Conservation (phyloP, 2,797 vertebrate genomes). For the Sebastes oblongus region DNA sequence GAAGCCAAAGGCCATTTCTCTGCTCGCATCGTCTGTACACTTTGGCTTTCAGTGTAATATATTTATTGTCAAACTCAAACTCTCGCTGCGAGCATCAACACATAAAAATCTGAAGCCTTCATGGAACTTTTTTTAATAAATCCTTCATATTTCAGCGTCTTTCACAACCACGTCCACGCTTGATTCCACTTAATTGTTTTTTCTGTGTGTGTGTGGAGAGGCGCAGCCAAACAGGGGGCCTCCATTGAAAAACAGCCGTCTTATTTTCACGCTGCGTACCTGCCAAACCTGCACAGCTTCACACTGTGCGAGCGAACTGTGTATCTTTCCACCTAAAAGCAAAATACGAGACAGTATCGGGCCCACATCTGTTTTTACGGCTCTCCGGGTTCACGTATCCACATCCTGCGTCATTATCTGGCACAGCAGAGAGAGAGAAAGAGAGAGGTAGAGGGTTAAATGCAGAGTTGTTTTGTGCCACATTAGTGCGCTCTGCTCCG, state of each 20-base stretch:
- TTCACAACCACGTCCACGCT: constrained; percentile 24
- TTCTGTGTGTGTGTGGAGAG: constrained; percentile 38
- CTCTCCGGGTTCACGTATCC: constrained; percentile 63
- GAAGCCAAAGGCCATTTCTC: constrained; percentile 42
- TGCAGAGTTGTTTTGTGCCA: constrained; percentile 51
- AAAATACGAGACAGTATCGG: constrained; percentile 57
- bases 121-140: not conserved
- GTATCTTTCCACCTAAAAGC: constrained; percentile 62
- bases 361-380: constrained; percentile 71
- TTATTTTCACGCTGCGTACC: constrained; percentile 73
- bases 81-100: not conserved
- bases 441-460: constrained; percentile 33
- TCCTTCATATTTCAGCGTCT: constrained; percentile 24
- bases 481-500: constrained; percentile 25
- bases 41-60: constrained; percentile 6
- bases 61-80: constrained; percentile 8
- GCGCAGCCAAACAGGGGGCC: constrained; percentile 59
- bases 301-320: constrained; percentile 55
- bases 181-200: constrained; percentile 27
- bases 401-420: constrained; percentile 66
- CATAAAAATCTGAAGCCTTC: not conserved
- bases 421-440: constrained; percentile 1
- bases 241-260: constrained; percentile 63
- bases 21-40: constrained; percentile 18
- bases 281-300: constrained; percentile 75